Evolutionary conservation across 2,113 vertebrate species (phyloP), one percentile per base, ranked within the genome.

Genomic region (Malurus alboscapulatus): DNA sequence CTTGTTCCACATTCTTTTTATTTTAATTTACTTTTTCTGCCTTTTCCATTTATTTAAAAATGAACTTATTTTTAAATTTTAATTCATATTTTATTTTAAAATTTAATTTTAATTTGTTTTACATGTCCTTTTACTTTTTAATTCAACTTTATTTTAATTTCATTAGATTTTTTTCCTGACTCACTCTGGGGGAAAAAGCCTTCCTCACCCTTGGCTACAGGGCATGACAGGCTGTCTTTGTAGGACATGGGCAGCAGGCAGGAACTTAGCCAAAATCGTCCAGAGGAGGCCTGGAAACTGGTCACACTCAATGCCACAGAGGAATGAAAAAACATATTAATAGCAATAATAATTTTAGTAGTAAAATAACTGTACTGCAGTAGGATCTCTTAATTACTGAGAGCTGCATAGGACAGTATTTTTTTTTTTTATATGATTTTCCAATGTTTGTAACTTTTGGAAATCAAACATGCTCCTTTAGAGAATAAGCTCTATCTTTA

Each of bases 241-340:
- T 44, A 58, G 32, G 26, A 44, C 25, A 14, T 21, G 36, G 14
- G 14, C 21, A 68, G 32, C 32, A 44, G 14, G 2, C 6, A 61
- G 12, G 24, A 68, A 27, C 7, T 48, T 19, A 53, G 7, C 7
- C 21, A 51, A 51, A 44, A 51, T 15, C 24, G 36, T 51, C 11
- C 17, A 61, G 38, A 59, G 22, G 7, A 68, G 32, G 17, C 22
- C 38, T 76, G 54, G 15, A 27, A 59, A 38, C 8, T 32, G 32
- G 12, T 51, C 21, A 32, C 17, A 32, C 17, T 53, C 1, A 0
- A 30, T 68, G 38, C 17, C 5, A 3, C 17, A 59, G 32, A 45
- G 32, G 15, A 51, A 51, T 1, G 1, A 34, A 58, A 40, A 32
- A 17, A 4, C 18, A 11, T 22, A 50, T 42, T 86, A 48, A 42